phyloP scores from a whole-genome alignment of 2,888 invertebrate species.

The Meiosimyza decipiens region DNA sequence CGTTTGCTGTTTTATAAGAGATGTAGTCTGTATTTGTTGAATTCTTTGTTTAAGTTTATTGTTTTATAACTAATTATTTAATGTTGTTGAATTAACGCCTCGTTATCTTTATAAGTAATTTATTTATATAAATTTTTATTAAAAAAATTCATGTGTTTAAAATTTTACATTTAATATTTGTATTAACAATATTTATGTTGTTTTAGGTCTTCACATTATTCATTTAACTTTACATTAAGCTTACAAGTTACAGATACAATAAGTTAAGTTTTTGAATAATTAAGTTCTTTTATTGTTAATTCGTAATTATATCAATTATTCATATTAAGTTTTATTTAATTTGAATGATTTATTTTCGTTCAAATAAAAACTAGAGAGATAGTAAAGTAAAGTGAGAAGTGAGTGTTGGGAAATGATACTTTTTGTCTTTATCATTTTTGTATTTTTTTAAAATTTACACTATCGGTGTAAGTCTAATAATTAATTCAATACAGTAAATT shows the following conservation, averaged over 20 bases:
- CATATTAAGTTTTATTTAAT: conserved; percentile 10
- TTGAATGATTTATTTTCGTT: conserved; percentile 15
- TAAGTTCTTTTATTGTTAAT: conserved; percentile 47
- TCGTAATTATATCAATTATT: background rate
- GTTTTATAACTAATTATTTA: conserved; percentile 22
- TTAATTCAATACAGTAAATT: too few species aligned
- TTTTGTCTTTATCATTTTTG: background rate
- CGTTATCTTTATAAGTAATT: conserved; percentile 5
- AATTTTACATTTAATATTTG: background rate
- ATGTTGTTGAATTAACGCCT: conserved; percentile 11
- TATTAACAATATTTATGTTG: conserved; percentile 16
- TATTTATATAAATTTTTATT: conserved; percentile 7
- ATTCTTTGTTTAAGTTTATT: conserved; percentile 20
- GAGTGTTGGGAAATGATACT: background rate
- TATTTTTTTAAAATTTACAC: background rate
- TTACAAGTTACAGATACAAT: conserved; percentile 37
- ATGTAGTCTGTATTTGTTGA: conserved; percentile 12
- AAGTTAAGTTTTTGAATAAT: conserved; percentile 46
- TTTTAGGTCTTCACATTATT: conserved; percentile 49
- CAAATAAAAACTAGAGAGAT: conserved; percentile 10
- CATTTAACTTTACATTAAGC: conserved; percentile 37
- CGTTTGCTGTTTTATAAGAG: conserved; percentile 29
- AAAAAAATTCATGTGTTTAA: background rate
- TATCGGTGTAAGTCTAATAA: too few species aligned
- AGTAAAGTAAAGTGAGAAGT: conserved; percentile 15